Conservation (phyloP, 1,140 invertebrate genomes). For the Drosophila prosaltans region DNA sequence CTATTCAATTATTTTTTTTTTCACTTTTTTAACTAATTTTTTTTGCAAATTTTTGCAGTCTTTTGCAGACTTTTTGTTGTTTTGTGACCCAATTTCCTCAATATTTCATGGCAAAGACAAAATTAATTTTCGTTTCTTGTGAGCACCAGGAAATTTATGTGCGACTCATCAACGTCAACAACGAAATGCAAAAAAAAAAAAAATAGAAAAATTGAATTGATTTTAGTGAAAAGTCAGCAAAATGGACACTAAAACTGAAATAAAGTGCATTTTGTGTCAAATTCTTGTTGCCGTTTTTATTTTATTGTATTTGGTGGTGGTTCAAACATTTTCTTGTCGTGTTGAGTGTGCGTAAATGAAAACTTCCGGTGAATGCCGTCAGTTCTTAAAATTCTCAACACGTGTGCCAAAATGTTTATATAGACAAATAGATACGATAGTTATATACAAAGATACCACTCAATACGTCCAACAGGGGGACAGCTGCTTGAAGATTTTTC, state of each 20-base stretch:
- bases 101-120: conserved; percentile 53
- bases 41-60: neutral
- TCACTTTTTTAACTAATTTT: neutral
- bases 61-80: neutral
- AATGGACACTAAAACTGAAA: conserved; percentile 37
- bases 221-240: conserved; percentile 31
- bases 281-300: conserved; percentile 48
- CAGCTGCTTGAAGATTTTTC: conserved; percentile 34
- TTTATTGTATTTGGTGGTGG: conserved; percentile 24
- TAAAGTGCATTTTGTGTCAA: conserved; percentile 66
- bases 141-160: conserved; percentile 62
- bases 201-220: conserved; percentile 4
- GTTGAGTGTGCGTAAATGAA: conserved; percentile 44
- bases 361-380: conserved; percentile 64
- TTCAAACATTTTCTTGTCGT: conserved; percentile 25
- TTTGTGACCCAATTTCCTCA: conserved; percentile 66
- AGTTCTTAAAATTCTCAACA: conserved; percentile 55
- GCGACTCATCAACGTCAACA: conserved; percentile 68
- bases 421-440: conserved; percentile 6
- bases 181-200: conserved; percentile 61
- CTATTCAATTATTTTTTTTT: neutral
- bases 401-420: conserved; percentile 58
- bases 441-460: conserved; percentile 9
- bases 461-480: conserved; percentile 10
- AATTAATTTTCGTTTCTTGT: conserved; percentile 28